Evolutionary conservation across 1,140 invertebrate species (phyloP).

Genomic region (Zophobas morio): DNA sequence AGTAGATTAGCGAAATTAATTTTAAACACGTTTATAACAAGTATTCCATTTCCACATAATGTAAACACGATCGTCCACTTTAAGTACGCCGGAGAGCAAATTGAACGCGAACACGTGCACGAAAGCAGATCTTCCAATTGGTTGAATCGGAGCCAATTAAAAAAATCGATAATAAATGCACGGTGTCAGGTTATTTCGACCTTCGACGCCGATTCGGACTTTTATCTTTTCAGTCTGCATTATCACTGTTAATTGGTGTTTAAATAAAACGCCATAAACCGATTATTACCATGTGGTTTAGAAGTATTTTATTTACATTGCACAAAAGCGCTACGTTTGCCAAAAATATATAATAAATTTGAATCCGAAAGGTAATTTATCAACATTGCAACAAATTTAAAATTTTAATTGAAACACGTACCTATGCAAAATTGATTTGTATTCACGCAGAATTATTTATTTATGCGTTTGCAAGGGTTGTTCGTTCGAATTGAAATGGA

Average conservation of each 20-base stretch:
- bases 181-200: conserved; percentile 7
- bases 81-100: background rate
- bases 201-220: conserved; percentile 8
- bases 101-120: conserved; percentile 18
- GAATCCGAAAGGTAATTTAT: conserved; percentile 10
- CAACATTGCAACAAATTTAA: conserved; percentile 28
- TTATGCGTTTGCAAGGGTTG: conserved; percentile 9
- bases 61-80: no score
- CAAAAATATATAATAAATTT: conserved; percentile 1
- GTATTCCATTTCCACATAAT: background rate
- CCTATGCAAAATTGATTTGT: conserved; percentile 7
- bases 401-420: conserved; percentile 31
- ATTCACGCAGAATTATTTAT: conserved; percentile 10
- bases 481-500: no score
- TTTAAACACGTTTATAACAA: conserved; percentile 3
- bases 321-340: background rate
- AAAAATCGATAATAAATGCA: conserved; percentile 29
- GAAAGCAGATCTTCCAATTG: conserved; percentile 17
- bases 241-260: conserved; percentile 1
- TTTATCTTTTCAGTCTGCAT: background rate
- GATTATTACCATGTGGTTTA: background rate
- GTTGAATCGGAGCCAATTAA: conserved; percentile 32
- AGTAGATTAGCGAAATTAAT: conserved; percentile 12
- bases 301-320: background rate
- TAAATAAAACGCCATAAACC: background rate